Percentiles rank a stretch among this genome's conserved stretches.
Evolutionary conservation across 2,888 invertebrate species (phyloP).

Genomic region (Phymatocera aterrima): DNA sequence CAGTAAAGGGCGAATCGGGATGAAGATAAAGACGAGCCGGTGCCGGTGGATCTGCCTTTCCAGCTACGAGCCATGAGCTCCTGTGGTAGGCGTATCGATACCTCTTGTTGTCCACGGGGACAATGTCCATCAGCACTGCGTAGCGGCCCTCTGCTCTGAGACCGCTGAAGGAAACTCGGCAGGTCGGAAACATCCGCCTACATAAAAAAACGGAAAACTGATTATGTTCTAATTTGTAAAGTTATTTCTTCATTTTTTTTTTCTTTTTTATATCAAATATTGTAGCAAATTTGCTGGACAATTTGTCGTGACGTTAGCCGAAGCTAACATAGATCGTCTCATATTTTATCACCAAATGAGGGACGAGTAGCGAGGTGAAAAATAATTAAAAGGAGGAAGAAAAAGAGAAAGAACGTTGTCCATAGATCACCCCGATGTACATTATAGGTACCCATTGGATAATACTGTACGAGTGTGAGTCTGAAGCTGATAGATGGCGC

Average conservation of each 20-base stretch:
- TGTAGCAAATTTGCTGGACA: background rate
- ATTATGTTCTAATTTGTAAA: too few relatives aligned
- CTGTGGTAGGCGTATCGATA: constrained; percentile 99
- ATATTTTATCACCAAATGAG: background rate
- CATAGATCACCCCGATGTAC: too few relatives aligned
- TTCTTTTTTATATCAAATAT: background rate
- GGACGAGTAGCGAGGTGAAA: too few relatives aligned
- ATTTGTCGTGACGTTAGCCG: too few relatives aligned
- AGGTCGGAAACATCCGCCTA: constrained; percentile 99
- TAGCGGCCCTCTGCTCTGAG: constrained; percentile 90
- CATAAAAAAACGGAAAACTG: constrained; percentile 65
- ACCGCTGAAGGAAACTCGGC: constrained; percentile 94
- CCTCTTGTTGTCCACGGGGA: constrained; percentile 97
- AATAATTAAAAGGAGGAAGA: too few relatives aligned
- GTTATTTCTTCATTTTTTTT: too few relatives aligned
- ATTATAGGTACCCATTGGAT: background rate
- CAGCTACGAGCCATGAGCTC: constrained; percentile 98
- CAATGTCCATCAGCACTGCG: constrained; percentile 96
- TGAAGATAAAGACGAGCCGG: constrained; percentile 96
- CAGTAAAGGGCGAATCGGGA: constrained; percentile 97
- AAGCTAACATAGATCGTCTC: too few relatives aligned
- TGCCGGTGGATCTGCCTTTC: constrained; percentile 98
- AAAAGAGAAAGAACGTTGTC: background rate
- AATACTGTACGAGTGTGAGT: too few relatives aligned
- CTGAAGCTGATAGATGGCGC: background rate